phyloP scores from a whole-genome alignment of 2,888 invertebrate genomes.

The Arctia plantaginis region DNA sequence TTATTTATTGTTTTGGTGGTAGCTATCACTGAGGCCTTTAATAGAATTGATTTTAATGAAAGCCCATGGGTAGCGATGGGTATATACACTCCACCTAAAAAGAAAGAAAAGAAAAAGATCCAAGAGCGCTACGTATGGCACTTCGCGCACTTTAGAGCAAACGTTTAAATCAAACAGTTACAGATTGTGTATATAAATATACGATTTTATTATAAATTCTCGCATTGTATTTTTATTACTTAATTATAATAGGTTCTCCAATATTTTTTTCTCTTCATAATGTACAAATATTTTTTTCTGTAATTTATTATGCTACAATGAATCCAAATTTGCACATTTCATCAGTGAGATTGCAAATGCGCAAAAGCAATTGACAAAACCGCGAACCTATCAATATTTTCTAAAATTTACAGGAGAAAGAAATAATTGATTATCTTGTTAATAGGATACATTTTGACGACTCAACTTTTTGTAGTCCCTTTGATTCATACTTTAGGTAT shows the following conservation, averaged over 20 bases:
- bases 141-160: background rate
- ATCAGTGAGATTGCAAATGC: background rate
- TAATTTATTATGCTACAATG: too few relatives aligned
- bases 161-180: background rate
- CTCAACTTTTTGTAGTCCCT: background rate
- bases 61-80: slow-evolving; percentile 66
- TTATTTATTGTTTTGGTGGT: slow-evolving; percentile 52
- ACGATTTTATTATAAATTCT: background rate
- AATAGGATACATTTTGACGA: background rate
- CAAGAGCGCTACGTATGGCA: background rate
- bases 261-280: too few relatives aligned
- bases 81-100: slow-evolving; percentile 51
- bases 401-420: background rate
- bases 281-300: too few relatives aligned
- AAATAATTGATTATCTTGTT: background rate
- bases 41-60: slow-evolving; percentile 59
- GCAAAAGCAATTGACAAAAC: background rate
- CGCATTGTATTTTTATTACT: background rate
- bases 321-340: background rate
- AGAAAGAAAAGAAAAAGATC: background rate
- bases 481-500: background rate
- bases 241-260: too few relatives aligned
- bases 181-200: background rate
- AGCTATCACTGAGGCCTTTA: slow-evolving; percentile 59
- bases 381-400: too few relatives aligned